Evolutionary conservation across 1,140 invertebrate genomes (phyloP).

Genomic region (Atta cephalotes): DNA sequence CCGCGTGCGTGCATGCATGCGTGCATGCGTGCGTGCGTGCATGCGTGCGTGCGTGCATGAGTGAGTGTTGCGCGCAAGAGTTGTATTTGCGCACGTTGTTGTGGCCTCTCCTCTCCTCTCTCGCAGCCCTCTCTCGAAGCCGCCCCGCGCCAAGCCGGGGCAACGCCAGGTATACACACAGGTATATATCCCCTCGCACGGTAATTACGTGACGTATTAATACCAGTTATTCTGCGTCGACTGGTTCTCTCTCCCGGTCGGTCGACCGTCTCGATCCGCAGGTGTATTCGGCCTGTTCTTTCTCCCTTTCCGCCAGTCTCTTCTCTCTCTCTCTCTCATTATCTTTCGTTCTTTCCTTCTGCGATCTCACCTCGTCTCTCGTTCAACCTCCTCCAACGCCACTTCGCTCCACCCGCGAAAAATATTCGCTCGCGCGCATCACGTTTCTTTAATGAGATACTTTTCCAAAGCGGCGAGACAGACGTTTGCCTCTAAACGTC

Average conservation of each 20-base stretch:
- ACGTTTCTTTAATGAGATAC: slow-evolving; percentile 37
- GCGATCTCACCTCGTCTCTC: slow-evolving; percentile 1
- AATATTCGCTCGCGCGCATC: slow-evolving; percentile 26
- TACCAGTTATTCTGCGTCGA: slow-evolving; percentile 84
- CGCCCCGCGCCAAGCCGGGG: slow-evolving; percentile 55
- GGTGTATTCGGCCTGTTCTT: slow-evolving; percentile 81
- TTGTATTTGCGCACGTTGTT: slow-evolving; percentile 33
- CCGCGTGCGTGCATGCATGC: slow-evolving; percentile 36
- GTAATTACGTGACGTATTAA: slow-evolving; percentile 85
- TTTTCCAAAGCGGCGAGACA: slow-evolving; percentile 22
- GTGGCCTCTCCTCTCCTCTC: neutral
- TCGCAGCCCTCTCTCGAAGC: slow-evolving; percentile 28
- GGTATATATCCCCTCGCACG: slow-evolving; percentile 78
- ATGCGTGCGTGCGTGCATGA: neutral
- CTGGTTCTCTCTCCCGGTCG: slow-evolving; percentile 77
- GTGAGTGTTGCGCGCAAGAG: slow-evolving; percentile 18
- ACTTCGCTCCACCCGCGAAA: slow-evolving; percentile 41
- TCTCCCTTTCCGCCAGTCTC: slow-evolving; percentile 43
- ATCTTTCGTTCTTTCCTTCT: neutral
- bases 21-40: neutral
- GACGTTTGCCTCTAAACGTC: slow-evolving; percentile 14
- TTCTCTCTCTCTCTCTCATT: neutral
- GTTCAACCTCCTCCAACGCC: slow-evolving; percentile 11
- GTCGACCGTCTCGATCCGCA: slow-evolving; percentile 79
- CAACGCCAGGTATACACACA: slow-evolving; percentile 64